Evolutionary conservation across 1,140 invertebrate genomes (phyloP).

Genomic region (Zaprionus tsacasi): DNA sequence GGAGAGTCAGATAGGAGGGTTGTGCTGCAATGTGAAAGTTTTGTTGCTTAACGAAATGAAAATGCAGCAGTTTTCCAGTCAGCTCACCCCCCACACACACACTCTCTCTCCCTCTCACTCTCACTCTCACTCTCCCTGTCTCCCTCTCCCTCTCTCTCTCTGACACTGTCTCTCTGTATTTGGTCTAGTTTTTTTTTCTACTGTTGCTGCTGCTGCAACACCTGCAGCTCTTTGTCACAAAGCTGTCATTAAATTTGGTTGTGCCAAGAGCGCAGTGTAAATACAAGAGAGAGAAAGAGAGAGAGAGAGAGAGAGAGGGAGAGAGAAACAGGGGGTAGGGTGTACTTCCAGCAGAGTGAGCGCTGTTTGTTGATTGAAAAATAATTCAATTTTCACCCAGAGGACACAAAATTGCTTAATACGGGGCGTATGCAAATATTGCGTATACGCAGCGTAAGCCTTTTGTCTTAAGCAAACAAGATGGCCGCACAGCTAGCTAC

Average conservation of each 20-base stretch:
- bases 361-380: slow-evolving; percentile 60
- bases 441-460: slow-evolving; percentile 49
- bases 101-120: neutral
- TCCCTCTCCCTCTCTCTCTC: neutral
- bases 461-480: slow-evolving; percentile 41
- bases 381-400: slow-evolving; percentile 56
- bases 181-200: neutral
- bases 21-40: slow-evolving; percentile 15
- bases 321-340: neutral
- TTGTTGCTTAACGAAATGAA: slow-evolving; percentile 51
- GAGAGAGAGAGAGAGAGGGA: neutral
- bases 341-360: neutral
- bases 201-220: slow-evolving; percentile 22
- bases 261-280: slow-evolving; percentile 54
- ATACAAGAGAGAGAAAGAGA: slow-evolving; percentile 12
- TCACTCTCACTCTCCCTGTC: neutral
- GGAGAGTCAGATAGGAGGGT: neutral
- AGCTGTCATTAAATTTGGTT: slow-evolving; percentile 61
- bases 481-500: slow-evolving; percentile 3
- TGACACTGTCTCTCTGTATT: neutral
- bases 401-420: slow-evolving; percentile 40
- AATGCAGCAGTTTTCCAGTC: slow-evolving; percentile 44
- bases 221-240: slow-evolving; percentile 54
- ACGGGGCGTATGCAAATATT: slow-evolving; percentile 35
- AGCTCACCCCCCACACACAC: neutral